Percentiles rank a stretch among this genome's conserved stretches.
These are phyloP conservation scores for Eristalinus aeneus DNA, from an alignment of 2,888 invertebrate genomes.

Conservation along the genomic window DNA sequence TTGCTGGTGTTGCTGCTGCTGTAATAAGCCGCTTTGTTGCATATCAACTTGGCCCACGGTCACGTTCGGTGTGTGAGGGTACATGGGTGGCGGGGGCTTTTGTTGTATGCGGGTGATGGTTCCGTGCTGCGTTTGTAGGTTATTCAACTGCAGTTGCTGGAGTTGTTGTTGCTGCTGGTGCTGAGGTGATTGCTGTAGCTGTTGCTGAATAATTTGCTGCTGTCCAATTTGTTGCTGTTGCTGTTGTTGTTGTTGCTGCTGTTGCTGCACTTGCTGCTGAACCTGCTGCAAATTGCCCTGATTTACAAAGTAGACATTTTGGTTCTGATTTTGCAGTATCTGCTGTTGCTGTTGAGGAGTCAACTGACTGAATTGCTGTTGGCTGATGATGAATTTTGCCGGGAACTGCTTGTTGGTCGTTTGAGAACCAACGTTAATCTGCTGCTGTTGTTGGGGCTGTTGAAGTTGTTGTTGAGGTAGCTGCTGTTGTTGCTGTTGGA, in stretches of 20 bases:
- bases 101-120: constrained; percentile 70
- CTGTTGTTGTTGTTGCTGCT: constrained; percentile 79
- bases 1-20: constrained; percentile 79
- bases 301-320: constrained; percentile 80
- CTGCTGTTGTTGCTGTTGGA: constrained; percentile 72
- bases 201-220: constrained; percentile 75
- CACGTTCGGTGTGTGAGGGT: constrained; percentile 68
- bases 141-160: constrained; percentile 72
- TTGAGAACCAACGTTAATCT: constrained; percentile 72
- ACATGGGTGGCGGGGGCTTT: constrained; percentile 73
- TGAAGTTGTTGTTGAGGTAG: constrained; percentile 72
- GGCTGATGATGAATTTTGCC: constrained; percentile 82
- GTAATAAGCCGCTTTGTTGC: constrained; percentile 60
- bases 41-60: constrained; percentile 63
- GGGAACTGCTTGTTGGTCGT: constrained; percentile 67
- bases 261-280: constrained; percentile 75
- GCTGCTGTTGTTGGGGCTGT: constrained; percentile 74
- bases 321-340: constrained; percentile 80
- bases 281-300: constrained; percentile 81
- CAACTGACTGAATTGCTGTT: constrained; percentile 85
- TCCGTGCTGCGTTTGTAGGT: constrained; percentile 63
- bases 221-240: constrained; percentile 77
- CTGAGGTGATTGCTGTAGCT: constrained; percentile 72
- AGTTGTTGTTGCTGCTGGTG: constrained; percentile 76
- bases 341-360: constrained; percentile 83